Base-by-base conservation (phyloP, 1,140 invertebrate species). In the Trachymyrmex cornetzi region DNA sequence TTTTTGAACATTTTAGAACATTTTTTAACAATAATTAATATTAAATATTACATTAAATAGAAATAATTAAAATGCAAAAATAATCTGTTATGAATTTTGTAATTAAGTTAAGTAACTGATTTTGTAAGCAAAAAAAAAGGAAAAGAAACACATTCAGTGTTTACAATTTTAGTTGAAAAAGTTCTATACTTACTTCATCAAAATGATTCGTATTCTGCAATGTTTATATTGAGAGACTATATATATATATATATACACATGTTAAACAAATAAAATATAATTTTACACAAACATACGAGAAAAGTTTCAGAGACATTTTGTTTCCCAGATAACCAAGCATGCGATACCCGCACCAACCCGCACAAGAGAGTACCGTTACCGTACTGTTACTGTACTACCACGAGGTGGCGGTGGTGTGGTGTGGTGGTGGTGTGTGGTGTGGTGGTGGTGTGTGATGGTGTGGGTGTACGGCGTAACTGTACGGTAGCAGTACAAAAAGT, bases 211-310 rank as follows among this genome's bases (percentile, higher is more conserved):
- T 66, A 53, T 34, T 34, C 7, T 50, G 6, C 4, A 48, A 61
- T 22, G 24, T 79, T 50, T 66, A 27, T 16, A 34, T 79, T 24
- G 5, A 67, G 3, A 30, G 7, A 38, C 7, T 19, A 77, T 11
- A 34, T 44, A 44, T 38, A 27, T 34, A 34, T 34, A 34, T 34
- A 34, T 34, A 34, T 55, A 77, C 63, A 48, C 24, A 44, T 66
- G 12, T 64, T 77, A 66, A 30, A 64, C 48, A 79, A 30, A 50
- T 50, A 50, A 77, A 77, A n/a, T 63, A 9, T 9, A 44, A 14
- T 64, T 24, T 34, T 12, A n/a, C 19, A 14, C 19, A 64, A 5
- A 48, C 3, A 9, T 57, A 6, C 14, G 30, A 57, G n/a, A 22
- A 57, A 57, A 57, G n/a, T 57, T 57, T 2, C 30, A n/a, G n/a